A percentile compares a stretch with the other conserved stretches of the same genome.
These are phyloP conservation scores for Sepioteuthis lessoniana DNA, from an alignment of 2,888 invertebrate species.

Conservation along the genomic window DNA sequence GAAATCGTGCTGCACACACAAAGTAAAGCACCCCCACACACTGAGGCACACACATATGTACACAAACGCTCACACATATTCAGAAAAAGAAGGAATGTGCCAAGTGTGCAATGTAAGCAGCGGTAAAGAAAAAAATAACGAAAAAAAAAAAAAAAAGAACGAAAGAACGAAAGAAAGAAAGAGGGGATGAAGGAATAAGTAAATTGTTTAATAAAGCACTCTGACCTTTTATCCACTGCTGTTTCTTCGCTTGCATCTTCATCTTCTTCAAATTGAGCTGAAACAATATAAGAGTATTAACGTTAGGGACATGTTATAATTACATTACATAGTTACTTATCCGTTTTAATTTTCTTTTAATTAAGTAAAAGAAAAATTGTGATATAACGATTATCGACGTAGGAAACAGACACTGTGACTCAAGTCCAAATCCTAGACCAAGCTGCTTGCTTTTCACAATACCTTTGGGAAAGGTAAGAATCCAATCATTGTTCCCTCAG, in stretches of 20 bases:
- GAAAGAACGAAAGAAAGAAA: neutral
- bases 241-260: constrained; percentile 44
- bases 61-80: neutral
- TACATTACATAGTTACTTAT: neutral
- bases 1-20: neutral
- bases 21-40: neutral
- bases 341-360: too few relatives aligned
- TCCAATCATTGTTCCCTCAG: too few relatives aligned
- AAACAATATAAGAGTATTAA: neutral
- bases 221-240: constrained; percentile 42
- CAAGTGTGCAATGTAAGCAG: neutral
- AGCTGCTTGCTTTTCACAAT: too few relatives aligned
- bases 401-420: too few relatives aligned
- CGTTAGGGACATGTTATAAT: neutral
- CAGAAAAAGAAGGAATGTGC: neutral
- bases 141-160: neutral
- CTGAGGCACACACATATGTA: neutral
- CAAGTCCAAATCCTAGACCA: too few relatives aligned
- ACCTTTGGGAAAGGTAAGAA: too few relatives aligned
- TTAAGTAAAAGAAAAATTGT: too few relatives aligned
- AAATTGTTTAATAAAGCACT: constrained; percentile 15
- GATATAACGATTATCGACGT: too few relatives aligned
- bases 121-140: neutral
- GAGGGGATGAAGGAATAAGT: neutral
- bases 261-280: constrained; percentile 23